Base-by-base conservation (phyloP, 2,113 vertebrate genomes). In the Gila orcuttii region DNA sequence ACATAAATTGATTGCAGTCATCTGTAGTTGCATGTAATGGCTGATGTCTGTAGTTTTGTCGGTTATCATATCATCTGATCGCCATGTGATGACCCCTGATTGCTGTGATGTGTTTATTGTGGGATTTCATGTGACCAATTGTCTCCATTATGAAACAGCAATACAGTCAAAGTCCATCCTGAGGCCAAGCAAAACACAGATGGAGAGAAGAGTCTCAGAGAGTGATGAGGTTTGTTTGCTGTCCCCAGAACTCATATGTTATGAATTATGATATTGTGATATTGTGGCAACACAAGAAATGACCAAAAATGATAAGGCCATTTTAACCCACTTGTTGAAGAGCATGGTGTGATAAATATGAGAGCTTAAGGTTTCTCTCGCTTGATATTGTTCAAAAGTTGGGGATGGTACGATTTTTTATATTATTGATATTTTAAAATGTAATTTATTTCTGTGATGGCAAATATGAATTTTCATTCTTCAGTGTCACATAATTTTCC, bases 61-160 rank as follows among this genome's bases (percentile, higher is more conserved):
- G 2, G 21, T 39, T 79, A 60, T 36, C 17, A 10, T 25, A 31
- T 55, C 21, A 15, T 11, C 19, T 23, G 57, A 80, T n/a, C 2
- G 4, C 6, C 31, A 80, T 64, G 78, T 12, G 33, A 79, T 80
- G 13, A 64, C 36, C 3, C n/a, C 7, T 39, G 36, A 3, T 42
- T 64, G 39, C 52, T 36, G 28, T 36, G 19, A 57, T 78, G 13
- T 0, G 0, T 45, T 62, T 64, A 45, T 31, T 60, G 52, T 60
- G 21, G 7, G 12, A 36, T 25, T 79, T n/a, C 15, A 80, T 42
- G n/a, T 80, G 82, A 76, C 31, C 62, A 33, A 19, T 19, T 76
- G 77, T 87, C 47, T 78, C 47, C 28, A 5, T 83, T 59, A 71
- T 79, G 33, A 60, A 86, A 60, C 57, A 74, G 81, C 62, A 64